Base-by-base conservation (phyloP, 2,888 invertebrate species). In the Mantis religiosa region DNA sequence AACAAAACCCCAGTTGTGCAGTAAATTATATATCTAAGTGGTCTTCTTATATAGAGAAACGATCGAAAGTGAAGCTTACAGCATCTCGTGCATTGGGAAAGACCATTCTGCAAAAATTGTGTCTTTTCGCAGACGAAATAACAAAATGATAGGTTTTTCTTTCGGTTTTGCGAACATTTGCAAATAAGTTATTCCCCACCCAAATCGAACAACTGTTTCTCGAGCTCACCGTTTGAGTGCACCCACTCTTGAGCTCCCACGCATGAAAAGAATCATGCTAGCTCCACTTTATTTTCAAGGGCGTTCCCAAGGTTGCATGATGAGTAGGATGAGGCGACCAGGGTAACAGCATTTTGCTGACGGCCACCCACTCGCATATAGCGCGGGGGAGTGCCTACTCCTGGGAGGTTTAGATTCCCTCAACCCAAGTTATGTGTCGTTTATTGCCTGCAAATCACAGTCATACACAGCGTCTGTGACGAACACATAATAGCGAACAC, bases 291-390 rank as follows among this genome's bases (percentile, higher is more conserved):
- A 71, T 28, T 87, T 87, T 30, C 41, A 87, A 87, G 82, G 82
- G 87, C 87, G 87, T 87, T 82, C 25, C 82, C 87, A 87, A 87
- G 87, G 81, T 87, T 87, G 82, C 30, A n/a, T 81, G 47, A 71
- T 71, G 54, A 71, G 54, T 71, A 71, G 54, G 54, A 71, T 71
- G 54, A 71, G 54, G 54, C 54, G 54, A 20, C 15, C 54, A 54
- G 54, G 14, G 54, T 54, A 54, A 54, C 15, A 54, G 20, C 54
- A 54, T 54, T 54, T 30, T 54, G 14, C 20, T 20, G 20, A 71
- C 25, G 54, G 54, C 54, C 54, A 71, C 54, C 54, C 54, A 71
- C 54, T 71, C 54, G 54, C 54, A 71, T 71, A 25, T 20, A 71
- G 54, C 54, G 54, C 54, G 54, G 54, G 54, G 54, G 54, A 20